Evolutionary conservation across 2,888 invertebrate genomes (phyloP), one percentile per base, ranked within the genome.

Genomic region (Cheilosia soror): DNA sequence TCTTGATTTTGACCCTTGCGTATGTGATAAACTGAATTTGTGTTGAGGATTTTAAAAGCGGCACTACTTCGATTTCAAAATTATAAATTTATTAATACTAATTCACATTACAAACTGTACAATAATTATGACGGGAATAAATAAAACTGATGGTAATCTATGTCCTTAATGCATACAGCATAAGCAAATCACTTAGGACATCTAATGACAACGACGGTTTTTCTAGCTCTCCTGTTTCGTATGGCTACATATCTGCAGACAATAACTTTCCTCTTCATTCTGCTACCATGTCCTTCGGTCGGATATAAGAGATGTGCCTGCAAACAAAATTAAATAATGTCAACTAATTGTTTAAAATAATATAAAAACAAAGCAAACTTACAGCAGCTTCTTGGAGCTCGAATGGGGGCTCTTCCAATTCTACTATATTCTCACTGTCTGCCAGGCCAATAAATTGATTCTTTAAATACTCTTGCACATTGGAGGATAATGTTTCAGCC

Each of bases 161-260:
- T 33, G 7, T 3, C 3, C 37, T 11, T 4, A 11, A 37, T 37
- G 0, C 11, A 11, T 37, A 33, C 37, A 37, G 0, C 5, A n/a
- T 13, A 15, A 44, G 15, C n/a, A 20, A n/a, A 42, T 47, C n/a
- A 75, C 37, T 65, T 65, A 5, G 37, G 65, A 15, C 75, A 75
- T 37, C 65, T 31, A 1, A 75, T 7, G 11, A 75, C 11, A 27
- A 75, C 37, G 4, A 49, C 25, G 5, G 47, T 47, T 15, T 29
- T 65, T 7, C 13, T 27, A 2, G 63, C 65, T 29, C 20, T 27
- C 0, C 15, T 65, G 37, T 65, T 75, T 4, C 27, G 47, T 42
- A 75, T 57, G 2, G 65, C 75, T 5, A 65, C 47, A 37, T 65
- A 49, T 40, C 57, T 55, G 47, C 75, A 75, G 13, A 75, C 33